Evolutionary conservation across 2,113 vertebrate genomes (phyloP), one percentile per base, ranked within the genome.

Genomic region (Silurus glanis): DNA sequence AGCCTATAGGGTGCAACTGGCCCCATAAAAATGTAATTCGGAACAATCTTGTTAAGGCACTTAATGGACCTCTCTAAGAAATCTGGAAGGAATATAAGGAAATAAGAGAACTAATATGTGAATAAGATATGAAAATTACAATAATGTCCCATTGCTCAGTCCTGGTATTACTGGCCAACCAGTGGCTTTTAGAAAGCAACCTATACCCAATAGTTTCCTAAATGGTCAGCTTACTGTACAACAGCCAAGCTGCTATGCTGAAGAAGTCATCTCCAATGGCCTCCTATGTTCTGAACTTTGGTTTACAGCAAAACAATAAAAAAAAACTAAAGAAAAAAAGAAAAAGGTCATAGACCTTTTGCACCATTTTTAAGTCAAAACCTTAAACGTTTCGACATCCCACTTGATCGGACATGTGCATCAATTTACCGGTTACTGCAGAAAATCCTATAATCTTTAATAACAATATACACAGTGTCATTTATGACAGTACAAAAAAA

Each of bases 121-220:
- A 78, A 25, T 83, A 85, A 59, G 17, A 80, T 78, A 28, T 45
- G 47, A 87, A 25, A 80, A 72, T 74, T 25, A 17, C 21, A 49
- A 16, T 8, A 49, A 56, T 51, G 49, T 84, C 37, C 62, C 80
- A 53, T 61, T 88, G 89, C 84, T 87, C 82, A 87, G 82, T 81
- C 56, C 71, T 86, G 75, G 47, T 21, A 89, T 88, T 81, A 82
- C 81, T 91, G 94, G 94, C 95, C 95, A 96, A 92, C 95, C 95
- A 94, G 94, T 95, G 95, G 95, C 95, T 89, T 85, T 81, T 58
- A 37, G 72, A 88, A 89, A 71, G 75, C 83, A 87, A 67, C 28
- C 84, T 66, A 74, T 67, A 58, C 84, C 90, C 82, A 85, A 62
- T 83, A 56, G 78, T 72, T 83, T 67, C 53, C 84, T 80, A 69